These are phyloP conservation scores for Crenichthys baileyi DNA, from an alignment of 2,797 vertebrate genomes.

Conservation along the genomic window DNA sequence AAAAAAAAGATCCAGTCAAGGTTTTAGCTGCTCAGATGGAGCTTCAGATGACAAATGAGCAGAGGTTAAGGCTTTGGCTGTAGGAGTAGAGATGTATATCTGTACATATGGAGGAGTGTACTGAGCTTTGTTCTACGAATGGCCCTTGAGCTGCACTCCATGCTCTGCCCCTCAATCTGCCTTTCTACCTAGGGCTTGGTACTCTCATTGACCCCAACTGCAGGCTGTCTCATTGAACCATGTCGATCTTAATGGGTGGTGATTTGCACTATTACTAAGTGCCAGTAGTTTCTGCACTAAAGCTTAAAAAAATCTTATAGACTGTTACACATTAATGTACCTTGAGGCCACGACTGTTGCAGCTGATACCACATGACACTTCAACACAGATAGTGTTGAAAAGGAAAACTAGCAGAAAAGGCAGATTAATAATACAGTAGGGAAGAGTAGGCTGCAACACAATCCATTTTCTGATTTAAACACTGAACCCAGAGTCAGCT, in stretches of 20 bases:
- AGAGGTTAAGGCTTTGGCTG: slow-evolving; percentile 20
- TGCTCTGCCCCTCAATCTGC: slow-evolving; percentile 46
- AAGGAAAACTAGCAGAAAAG: slow-evolving; percentile 24
- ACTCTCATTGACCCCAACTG: slow-evolving; percentile 64
- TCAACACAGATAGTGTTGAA: slow-evolving; percentile 28
- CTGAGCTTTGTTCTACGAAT: slow-evolving; percentile 38
- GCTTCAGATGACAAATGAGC: slow-evolving; percentile 38
- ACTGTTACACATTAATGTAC: slow-evolving; percentile 47
- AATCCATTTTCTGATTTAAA: slow-evolving; percentile 41
- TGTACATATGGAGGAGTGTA: slow-evolving; percentile 37
- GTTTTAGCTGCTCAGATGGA: slow-evolving; percentile 35
- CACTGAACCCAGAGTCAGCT: background rate
- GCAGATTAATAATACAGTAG: slow-evolving; percentile 11
- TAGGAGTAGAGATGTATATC: slow-evolving; percentile 35
- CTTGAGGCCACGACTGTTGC: slow-evolving; percentile 34
- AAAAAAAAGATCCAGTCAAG: slow-evolving; percentile 1
- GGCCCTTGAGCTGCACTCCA: slow-evolving; percentile 41
- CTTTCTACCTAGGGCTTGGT: slow-evolving; percentile 56
- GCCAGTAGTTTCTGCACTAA: slow-evolving; percentile 46
- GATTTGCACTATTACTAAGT: slow-evolving; percentile 65
- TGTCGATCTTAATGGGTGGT: slow-evolving; percentile 67
- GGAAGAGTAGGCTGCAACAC: slow-evolving; percentile 18
- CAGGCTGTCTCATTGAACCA: slow-evolving; percentile 65
- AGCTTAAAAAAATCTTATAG: slow-evolving; percentile 45
- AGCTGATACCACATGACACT: slow-evolving; percentile 42